A percentile compares a stretch with the other conserved stretches of the same genome.
These are phyloP conservation scores for Datnioides undecimradiatus DNA, from an alignment of 2,113 vertebrate species.

Conservation along the genomic window DNA sequence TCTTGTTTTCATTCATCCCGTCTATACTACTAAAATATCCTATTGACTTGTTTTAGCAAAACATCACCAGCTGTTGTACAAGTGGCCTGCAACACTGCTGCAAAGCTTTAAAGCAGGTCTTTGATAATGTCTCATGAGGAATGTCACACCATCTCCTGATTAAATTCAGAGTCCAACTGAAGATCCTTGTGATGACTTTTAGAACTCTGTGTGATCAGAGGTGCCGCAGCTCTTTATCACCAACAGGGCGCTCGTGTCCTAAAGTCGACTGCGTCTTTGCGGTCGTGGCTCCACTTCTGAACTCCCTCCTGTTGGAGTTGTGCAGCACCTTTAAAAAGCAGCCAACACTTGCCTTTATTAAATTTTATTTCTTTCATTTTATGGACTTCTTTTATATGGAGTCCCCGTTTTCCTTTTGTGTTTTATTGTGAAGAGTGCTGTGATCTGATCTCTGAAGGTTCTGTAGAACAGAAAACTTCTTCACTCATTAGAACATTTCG, in stretches of 20 bases:
- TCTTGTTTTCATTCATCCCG: background rate
- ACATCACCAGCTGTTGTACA: background rate
- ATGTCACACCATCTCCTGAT: too few relatives aligned
- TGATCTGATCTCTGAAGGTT: background rate
- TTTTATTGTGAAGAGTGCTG: background rate
- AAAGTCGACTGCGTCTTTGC: background rate
- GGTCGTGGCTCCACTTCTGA: background rate
- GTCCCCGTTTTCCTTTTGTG: background rate
- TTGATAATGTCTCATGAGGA: background rate
- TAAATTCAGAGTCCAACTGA: background rate
- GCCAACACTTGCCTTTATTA: background rate
- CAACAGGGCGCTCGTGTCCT: background rate
- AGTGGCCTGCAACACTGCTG: background rate
- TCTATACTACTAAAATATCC: background rate
- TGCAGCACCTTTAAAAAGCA: background rate
- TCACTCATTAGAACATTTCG: background rate
- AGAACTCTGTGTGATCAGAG: conserved; percentile 1
- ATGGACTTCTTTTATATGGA: background rate
- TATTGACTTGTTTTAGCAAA: background rate
- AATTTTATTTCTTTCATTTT: background rate
- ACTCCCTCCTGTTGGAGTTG: too few relatives aligned
- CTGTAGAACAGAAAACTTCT: background rate
- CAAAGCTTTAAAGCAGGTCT: background rate
- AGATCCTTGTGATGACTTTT: background rate
- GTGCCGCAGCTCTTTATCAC: background rate